Percentiles rank a stretch among this genome's conserved stretches.
These are phyloP conservation scores for Limonius californicus DNA, from an alignment of 1,140 invertebrate species.

Conservation along the genomic window DNA sequence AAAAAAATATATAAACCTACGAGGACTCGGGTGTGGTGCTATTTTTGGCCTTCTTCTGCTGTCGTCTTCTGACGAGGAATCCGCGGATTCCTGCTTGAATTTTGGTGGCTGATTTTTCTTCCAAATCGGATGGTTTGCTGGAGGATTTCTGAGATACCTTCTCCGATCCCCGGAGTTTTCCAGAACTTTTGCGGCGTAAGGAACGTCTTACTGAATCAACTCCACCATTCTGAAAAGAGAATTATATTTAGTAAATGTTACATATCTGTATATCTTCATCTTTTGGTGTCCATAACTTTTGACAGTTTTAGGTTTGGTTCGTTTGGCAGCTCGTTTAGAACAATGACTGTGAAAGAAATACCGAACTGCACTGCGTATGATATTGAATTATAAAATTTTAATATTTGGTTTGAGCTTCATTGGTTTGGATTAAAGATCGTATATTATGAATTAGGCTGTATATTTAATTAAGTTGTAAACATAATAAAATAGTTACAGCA, in stretches of 20 bases:
- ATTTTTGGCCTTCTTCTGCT: conserved; percentile 34
- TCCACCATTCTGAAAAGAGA: conserved; percentile 23
- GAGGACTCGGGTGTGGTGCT: conserved; percentile 16
- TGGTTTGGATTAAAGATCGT: no score
- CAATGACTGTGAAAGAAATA: no score
- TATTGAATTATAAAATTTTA: no score
- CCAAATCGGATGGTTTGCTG: conserved; percentile 43
- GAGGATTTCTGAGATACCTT: background rate
- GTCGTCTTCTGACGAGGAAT: conserved; percentile 57
- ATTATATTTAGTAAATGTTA: background rate
- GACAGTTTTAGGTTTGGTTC: no score
- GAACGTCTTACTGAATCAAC: conserved; percentile 17
- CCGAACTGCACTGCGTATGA: no score
- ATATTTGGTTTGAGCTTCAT: no score
- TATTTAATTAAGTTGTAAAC: no score
- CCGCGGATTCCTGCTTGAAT: conserved; percentile 72
- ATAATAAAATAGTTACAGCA: no score
- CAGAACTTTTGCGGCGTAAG: conserved; percentile 30
- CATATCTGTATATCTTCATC: no score
- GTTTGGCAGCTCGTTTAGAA: no score
- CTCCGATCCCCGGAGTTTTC: conserved; percentile 15
- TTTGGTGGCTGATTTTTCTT: conserved; percentile 65
- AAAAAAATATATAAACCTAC: conserved; percentile 8
- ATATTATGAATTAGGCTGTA: no score
- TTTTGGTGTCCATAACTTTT: no score